Evolutionary conservation across 2,888 invertebrate species (phyloP), one percentile per base, ranked within the genome.

Genomic region (Ephialtes manifestator): DNA sequence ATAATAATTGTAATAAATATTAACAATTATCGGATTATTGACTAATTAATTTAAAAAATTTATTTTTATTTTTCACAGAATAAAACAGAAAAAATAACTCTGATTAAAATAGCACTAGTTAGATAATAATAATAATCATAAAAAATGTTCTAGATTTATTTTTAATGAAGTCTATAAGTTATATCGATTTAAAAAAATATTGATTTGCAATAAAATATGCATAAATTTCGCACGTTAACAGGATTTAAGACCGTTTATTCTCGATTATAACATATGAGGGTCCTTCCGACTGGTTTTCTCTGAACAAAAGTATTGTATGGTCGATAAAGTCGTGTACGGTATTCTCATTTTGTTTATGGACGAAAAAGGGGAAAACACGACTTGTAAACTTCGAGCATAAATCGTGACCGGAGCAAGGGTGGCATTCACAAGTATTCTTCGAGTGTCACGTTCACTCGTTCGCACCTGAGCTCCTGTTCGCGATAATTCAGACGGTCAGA

Each of bases 361-460:
- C 35, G 46, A 51, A 80, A 79, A 51, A 39, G 18, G 31, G 28
- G 15, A 67, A n/a, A 60, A 74, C 15, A 20, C 43, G 63, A 71
- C n/a, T 18, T 60, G 20, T 35, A 35, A 84, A 67, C 58, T 81
- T 53, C 35, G 10, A 55, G 31, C 71, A 77, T 80, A 81, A 84
- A 84, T 81, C 67, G 39, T 72, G 15, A 55, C n/a, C 10, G 18
- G 11, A 58, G 18, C 46, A 48, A 15, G 24, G 24, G 20, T 4
- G 24, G 71, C 55, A 67, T 77, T 55, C 39, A 51, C 51, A 68
- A 72, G 72, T 67, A 81, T 79, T 75, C 43, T 72, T 76, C 63
- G 58, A 71, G 75, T 80, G 55, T 84, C 67, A 55, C 80, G 31
- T 72, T 67, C 46, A 58, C 53, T 67, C 67, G 63, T 81, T 81